Evolutionary conservation across 1,140 invertebrate genomes (phyloP), one percentile per base, ranked within the genome.

Genomic region (Trachymyrmex septentrionalis): DNA sequence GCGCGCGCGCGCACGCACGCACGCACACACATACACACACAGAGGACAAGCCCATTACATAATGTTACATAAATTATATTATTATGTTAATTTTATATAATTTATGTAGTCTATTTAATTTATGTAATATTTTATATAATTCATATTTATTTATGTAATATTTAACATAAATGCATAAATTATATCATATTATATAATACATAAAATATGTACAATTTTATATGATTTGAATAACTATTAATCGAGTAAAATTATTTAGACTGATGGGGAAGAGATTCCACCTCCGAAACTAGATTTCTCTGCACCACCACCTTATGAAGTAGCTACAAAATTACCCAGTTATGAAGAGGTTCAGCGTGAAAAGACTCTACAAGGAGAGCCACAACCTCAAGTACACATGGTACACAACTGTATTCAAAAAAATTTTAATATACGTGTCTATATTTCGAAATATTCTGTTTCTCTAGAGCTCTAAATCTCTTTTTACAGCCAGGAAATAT

Each of bases 291-390:
- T 96, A 21, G 97, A 98, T 92, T 98, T 97, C 93, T 97, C 97
- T 71, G 97, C 97, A 69, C 98, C 98, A 34, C 98, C 98, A 5
- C 97, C 98, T 1, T 99, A 99, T 93, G 97, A 97, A 93, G 96
- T 97, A 10, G 96, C 96, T 34, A 97, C 97, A 14, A 98, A 98
- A 95, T 95, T 98, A 92, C 98, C 98, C 30, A 98, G 97, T 57
- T 99, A 99, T 95, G 98, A 98, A 93, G 98, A 99, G 94, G 98
- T 98, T 64, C 97, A 98, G 93, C 96, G 97, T 88, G 97, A 98
- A 92, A 98, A 98, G 92, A 97, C 97, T 88, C 95, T 98, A 87
- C 97, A 98, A 93, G 97, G 97, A 75, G 97, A 97, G 91, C 93
- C 93, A 86, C 93, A 95, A 66, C 92, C 94, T 76, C 94, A 95